These are phyloP conservation scores for Macroramphosus scolopax DNA, from an alignment of 2,797 vertebrate species.

Conservation along the genomic window DNA sequence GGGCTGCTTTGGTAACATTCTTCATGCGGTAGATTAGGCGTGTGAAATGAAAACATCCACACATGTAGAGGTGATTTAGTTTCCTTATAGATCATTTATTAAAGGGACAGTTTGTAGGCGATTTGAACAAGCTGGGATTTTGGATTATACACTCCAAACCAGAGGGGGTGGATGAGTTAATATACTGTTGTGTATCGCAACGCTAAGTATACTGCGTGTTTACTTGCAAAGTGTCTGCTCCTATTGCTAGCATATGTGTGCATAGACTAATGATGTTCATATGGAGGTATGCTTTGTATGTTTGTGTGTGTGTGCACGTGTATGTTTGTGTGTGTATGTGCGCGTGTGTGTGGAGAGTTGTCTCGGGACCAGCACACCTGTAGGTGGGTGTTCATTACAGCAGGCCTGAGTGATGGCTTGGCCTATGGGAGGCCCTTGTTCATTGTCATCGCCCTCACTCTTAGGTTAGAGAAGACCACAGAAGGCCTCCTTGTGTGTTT, in stretches of 20 bases:
- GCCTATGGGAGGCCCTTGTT: slow-evolving; percentile 69
- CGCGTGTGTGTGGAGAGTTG: slow-evolving; percentile 16
- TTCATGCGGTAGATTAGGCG: slow-evolving; percentile 46
- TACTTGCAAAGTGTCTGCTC: slow-evolving; percentile 1
- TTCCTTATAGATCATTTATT: slow-evolving; percentile 16
- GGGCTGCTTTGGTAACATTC: slow-evolving; percentile 33
- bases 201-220: too few relatives aligned
- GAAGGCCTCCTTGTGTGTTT: slow-evolving; percentile 40
- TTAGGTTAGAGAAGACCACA: slow-evolving; percentile 53
- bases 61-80: too few relatives aligned
- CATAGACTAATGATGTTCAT: slow-evolving; percentile 25
- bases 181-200: too few relatives aligned
- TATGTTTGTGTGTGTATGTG: slow-evolving; percentile 14
- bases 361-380: slow-evolving; percentile 67
- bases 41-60: slow-evolving; percentile 52
- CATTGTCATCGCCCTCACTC: slow-evolving; percentile 75
- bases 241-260: slow-evolving; percentile 30
- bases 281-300: slow-evolving; percentile 21
- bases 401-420: slow-evolving; percentile 73
- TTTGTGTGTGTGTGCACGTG: slow-evolving; percentile 5
- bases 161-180: too few relatives aligned
- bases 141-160: too few relatives aligned
- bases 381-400: slow-evolving; percentile 75
- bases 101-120: too few relatives aligned
- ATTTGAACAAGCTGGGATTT: too few relatives aligned